Evolutionary conservation across 2,113 vertebrate genomes (phyloP), one percentile per base, ranked within the genome.

Genomic region (Gnathonemus longibarbis): DNA sequence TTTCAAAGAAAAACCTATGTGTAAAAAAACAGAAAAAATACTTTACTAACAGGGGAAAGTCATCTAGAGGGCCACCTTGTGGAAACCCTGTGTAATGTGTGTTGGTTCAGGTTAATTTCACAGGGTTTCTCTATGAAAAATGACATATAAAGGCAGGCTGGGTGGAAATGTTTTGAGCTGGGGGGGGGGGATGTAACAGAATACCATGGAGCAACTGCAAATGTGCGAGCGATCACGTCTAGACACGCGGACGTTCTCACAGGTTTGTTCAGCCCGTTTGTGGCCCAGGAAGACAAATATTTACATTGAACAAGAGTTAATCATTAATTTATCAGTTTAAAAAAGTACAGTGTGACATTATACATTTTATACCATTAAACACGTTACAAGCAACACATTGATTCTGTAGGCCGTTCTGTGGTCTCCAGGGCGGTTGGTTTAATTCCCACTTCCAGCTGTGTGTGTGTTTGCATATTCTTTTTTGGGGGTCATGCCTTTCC

Each of bases 221-320:
- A 84, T 19, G 83, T 84, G 83, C 35, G 19, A 10, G 7, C 2
- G 24, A 48, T 48, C 83, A 84, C 39, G 83, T 84, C 83, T 84
- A 84, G 45, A 84, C 83, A 84, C 9, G 45, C 49, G n/a, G 13
- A 53, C 10, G 27, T 35, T 53, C n/a, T 53, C 48, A 49, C 45
- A 27, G 49, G 48, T 52, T 52, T 17, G 85, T 52, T 52, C 49
- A 52, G 85, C n/a, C 27, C 6, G 24, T 52, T 87, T 87, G 24
- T 53, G n/a, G 2, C 27, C 85, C 49, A 87, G 85, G n/a, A 17
- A 87, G 85, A 50, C 85, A 87, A 87, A 87, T 53, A 87, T 87
- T 87, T 48, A 53, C 85, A 87, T 42, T n/a, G 84, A 46, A 49
- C 21, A 27, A 86, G 48, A 86, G 84, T 86, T 50, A 39, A 87